Conservation (phyloP, 2,888 invertebrate genomes). For the Pristionchus arcanus region DNA sequence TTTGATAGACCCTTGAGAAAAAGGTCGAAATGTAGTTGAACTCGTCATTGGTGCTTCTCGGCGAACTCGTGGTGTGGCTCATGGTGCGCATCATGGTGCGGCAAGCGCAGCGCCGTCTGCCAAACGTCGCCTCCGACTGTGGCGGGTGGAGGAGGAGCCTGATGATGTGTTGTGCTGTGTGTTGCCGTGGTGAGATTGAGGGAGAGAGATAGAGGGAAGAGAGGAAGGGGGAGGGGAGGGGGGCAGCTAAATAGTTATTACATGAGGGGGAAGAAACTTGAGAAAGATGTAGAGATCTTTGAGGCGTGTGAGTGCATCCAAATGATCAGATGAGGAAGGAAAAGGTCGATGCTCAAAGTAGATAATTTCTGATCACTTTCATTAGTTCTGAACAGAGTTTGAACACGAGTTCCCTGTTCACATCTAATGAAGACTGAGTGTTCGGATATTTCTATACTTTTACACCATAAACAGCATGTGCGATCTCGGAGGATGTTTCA, state of each 20-base stretch:
- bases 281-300: conserved; percentile 1
- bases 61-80: neutral
- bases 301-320: neutral
- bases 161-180: conserved; percentile 20
- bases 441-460: too few species aligned
- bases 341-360: neutral
- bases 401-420: too few species aligned
- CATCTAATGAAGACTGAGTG: too few species aligned
- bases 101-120: neutral
- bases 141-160: neutral
- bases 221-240: neutral
- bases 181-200: conserved; percentile 44
- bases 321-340: neutral
- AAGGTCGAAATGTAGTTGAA: neutral
- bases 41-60: neutral
- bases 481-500: too few species aligned
- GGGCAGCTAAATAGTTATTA: neutral
- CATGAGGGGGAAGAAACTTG: conserved; percentile 11
- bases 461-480: too few species aligned
- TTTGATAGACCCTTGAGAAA: neutral
- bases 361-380: neutral
- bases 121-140: conserved; percentile 3
- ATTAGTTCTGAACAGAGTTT: too few species aligned
- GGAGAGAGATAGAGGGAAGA: conserved; percentile 2
- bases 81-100: neutral